Percentiles rank a stretch among this genome's conserved stretches.
These are phyloP conservation scores for Trichonephila inaurata DNA, from an alignment of 1,140 invertebrate species.

Conservation along the genomic window DNA sequence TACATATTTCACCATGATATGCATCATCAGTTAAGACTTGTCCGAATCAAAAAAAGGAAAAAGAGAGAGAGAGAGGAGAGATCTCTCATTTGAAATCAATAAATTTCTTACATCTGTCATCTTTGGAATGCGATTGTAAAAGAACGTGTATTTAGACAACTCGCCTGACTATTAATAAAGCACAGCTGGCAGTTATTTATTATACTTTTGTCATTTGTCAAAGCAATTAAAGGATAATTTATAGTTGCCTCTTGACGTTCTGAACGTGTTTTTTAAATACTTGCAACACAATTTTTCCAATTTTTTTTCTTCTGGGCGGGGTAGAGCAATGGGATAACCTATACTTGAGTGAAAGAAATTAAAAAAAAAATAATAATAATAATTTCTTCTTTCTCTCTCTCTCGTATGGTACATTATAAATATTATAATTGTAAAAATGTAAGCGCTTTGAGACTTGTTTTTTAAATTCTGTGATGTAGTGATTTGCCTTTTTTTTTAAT, in stretches of 20 bases:
- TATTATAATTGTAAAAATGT: constrained; percentile 15
- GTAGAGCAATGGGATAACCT: not conserved
- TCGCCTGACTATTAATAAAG: constrained; percentile 38
- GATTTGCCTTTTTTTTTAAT: not conserved
- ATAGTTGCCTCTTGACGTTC: not conserved
- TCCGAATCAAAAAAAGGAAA: not conserved
- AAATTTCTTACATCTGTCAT: constrained; percentile 40
- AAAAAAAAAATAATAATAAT: not conserved
- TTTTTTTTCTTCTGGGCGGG: constrained; percentile 1
- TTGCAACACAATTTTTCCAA: not conserved
- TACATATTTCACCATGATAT: not conserved
- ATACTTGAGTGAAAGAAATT: not conserved
- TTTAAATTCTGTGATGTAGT: not conserved
- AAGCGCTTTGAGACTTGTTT: not conserved
- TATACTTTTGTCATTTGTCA: constrained; percentile 39
- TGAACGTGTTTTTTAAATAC: constrained; percentile 11
- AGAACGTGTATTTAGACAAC: constrained; percentile 45
- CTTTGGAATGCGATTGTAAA: not conserved
- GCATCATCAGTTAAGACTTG: not conserved
- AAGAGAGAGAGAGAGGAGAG: not conserved
- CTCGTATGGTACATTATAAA: constrained; percentile 1
- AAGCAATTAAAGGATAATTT: constrained; percentile 52
- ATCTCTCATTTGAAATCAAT: constrained; percentile 43
- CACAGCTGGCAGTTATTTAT: constrained; percentile 42
- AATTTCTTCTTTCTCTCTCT: not conserved